Evolutionary conservation across 1,140 invertebrate species (phyloP).

Genomic region (Ruditapes philippinarum): DNA sequence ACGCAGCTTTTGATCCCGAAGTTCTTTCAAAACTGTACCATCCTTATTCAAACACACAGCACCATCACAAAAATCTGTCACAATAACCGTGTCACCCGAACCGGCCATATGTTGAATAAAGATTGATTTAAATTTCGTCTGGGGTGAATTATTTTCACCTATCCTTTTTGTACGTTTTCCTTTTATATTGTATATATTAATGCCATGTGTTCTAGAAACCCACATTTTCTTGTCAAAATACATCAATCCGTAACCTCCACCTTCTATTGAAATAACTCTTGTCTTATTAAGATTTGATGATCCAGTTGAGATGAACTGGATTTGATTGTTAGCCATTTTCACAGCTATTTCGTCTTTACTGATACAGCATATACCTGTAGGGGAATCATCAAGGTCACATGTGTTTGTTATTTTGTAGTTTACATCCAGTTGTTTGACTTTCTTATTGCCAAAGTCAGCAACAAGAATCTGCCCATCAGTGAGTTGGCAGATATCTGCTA

Average conservation of each 20-base stretch:
- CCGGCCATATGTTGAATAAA: neutral
- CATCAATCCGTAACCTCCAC: neutral
- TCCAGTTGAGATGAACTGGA: neutral
- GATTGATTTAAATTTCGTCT: neutral
- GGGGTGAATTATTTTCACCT: neutral
- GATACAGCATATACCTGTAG: neutral
- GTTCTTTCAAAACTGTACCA: neutral
- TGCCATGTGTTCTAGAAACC: neutral
- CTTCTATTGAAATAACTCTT: neutral
- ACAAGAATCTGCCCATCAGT: neutral
- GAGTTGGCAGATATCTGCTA: neutral
- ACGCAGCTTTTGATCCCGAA: neutral
- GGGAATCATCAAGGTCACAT: neutral
- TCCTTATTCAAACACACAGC: neutral
- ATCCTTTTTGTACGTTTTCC: neutral
- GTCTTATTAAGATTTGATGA: neutral
- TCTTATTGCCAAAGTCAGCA: neutral
- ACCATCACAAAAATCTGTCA: neutral
- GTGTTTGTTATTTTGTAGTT: neutral
- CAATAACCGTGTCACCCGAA: neutral
- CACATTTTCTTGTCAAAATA: neutral
- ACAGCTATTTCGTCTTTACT: neutral
- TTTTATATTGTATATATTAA: neutral
- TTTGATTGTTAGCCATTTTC: neutral
- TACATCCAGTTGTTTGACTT: neutral